These are phyloP conservation scores for Sinosuthora webbiana DNA, from an alignment of 2,113 vertebrate species.

Conservation along the genomic window DNA sequence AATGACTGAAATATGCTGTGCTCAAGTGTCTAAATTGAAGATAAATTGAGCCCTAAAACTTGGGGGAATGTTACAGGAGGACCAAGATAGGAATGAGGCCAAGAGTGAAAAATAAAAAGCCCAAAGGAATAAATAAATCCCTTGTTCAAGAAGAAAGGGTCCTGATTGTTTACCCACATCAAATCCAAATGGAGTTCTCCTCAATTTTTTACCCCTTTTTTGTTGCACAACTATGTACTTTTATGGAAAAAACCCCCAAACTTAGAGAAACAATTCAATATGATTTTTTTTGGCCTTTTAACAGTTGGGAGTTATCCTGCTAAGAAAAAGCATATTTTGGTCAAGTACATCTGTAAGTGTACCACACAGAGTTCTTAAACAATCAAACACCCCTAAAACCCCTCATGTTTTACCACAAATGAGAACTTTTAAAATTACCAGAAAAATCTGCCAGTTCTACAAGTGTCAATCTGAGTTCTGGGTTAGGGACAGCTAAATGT, in stretches of 20 bases:
- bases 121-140: not conserved
- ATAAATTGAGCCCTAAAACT: not conserved
- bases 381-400: fast-evolving
- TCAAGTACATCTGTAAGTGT: not conserved
- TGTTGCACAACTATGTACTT: not conserved
- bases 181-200: not conserved
- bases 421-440: not conserved
- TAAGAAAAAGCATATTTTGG: not conserved
- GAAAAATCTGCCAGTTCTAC: not conserved
- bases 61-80: not conserved
- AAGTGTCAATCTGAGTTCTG: not conserved
- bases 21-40: not conserved
- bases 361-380: not conserved
- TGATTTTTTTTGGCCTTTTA: fast-evolving
- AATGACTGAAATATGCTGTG: not conserved
- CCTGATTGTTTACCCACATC: not conserved
- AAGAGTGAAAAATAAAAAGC: not conserved
- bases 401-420: not conserved
- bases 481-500: not conserved
- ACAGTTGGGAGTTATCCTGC: not conserved
- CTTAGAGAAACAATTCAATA: not conserved
- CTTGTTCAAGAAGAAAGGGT: not conserved
- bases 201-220: not conserved
- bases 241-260: not conserved
- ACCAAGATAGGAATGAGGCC: not conserved